Conservation (phyloP, 2,113 vertebrate species). For the Furnarius figulus region DNA sequence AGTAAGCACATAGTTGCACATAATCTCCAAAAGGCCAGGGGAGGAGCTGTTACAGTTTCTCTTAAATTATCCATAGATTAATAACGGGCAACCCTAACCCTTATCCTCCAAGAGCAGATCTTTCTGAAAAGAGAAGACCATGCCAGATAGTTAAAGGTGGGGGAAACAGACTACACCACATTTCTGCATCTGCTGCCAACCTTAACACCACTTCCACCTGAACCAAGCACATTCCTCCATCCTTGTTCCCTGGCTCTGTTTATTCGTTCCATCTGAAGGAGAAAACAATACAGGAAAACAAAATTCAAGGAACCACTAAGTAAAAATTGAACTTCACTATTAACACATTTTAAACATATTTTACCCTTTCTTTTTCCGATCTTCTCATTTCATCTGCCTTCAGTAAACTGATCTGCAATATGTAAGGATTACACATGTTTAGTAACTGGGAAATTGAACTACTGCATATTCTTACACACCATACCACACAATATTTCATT, state of each 20-base stretch:
- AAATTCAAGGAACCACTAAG: conserved; percentile 54
- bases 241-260: conserved; percentile 96
- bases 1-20: neutral
- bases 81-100: neutral
- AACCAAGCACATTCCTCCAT: conserved; percentile 91
- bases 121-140: conserved; percentile 18
- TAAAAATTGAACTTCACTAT: neutral
- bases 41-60: neutral
- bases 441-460: neutral
- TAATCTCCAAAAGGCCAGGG: neutral
- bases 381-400: conserved; percentile 90
- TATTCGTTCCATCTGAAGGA: conserved; percentile 87
- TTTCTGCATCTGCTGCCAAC: conserved; percentile 70
- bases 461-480: neutral
- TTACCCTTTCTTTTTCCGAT: conserved; percentile 91
- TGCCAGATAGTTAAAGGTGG: neutral
- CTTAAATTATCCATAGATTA: neutral
- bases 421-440: conserved; percentile 40
- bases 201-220: conserved; percentile 85
- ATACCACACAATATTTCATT: neutral
- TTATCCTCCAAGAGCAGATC: neutral
- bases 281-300: conserved; percentile 65
- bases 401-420: conserved; percentile 82
- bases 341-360: conserved; percentile 2
- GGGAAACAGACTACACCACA: neutral